phyloP scores from a whole-genome alignment of 2,888 invertebrate species.

The Prosopocoilus inquinatus region DNA sequence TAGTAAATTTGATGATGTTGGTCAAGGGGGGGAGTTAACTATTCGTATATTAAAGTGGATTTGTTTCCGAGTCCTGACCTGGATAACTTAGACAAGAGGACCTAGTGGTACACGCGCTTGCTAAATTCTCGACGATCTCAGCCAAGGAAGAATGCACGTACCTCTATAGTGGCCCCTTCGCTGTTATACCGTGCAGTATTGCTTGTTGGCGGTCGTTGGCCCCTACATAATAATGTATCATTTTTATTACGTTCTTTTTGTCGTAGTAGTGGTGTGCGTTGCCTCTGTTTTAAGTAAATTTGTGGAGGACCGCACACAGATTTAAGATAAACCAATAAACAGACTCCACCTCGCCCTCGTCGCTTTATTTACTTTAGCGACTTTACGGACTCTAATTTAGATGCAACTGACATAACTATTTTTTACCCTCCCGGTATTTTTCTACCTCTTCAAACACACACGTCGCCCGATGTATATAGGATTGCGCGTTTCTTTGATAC shows the following conservation, averaged over 20 bases:
- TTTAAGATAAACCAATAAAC: slow-evolving; percentile 16
- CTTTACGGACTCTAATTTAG: too few relatives aligned
- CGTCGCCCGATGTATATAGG: neutral
- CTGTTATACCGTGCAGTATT: slow-evolving; percentile 29
- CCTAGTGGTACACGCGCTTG: slow-evolving; percentile 22
- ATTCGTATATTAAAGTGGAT: slow-evolving; percentile 15
- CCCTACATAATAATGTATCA: slow-evolving; percentile 24
- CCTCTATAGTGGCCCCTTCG: slow-evolving; percentile 28
- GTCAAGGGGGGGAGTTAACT: too few relatives aligned
- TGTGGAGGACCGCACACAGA: slow-evolving; percentile 18
- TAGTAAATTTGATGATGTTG: too few relatives aligned
- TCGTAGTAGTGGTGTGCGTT: slow-evolving; percentile 9
- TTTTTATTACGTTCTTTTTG: slow-evolving; percentile 20
- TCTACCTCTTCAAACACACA: neutral
- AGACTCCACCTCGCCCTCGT: neutral
- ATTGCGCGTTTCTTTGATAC: too few relatives aligned
- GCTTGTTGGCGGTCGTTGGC: slow-evolving; percentile 31
- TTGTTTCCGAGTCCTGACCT: slow-evolving; percentile 24
- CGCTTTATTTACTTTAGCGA: slow-evolving; percentile 9
- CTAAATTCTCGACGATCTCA: slow-evolving; percentile 32
- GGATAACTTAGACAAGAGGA: slow-evolving; percentile 24
- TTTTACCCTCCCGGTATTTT: too few relatives aligned
- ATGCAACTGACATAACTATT: too few relatives aligned
- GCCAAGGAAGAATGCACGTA: slow-evolving; percentile 31
- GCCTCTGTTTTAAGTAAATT: slow-evolving; percentile 17